Percentiles rank a stretch among this genome's conserved stretches.
Conservation (phyloP, 2,888 invertebrate species). For the Tenthredo livida region DNA sequence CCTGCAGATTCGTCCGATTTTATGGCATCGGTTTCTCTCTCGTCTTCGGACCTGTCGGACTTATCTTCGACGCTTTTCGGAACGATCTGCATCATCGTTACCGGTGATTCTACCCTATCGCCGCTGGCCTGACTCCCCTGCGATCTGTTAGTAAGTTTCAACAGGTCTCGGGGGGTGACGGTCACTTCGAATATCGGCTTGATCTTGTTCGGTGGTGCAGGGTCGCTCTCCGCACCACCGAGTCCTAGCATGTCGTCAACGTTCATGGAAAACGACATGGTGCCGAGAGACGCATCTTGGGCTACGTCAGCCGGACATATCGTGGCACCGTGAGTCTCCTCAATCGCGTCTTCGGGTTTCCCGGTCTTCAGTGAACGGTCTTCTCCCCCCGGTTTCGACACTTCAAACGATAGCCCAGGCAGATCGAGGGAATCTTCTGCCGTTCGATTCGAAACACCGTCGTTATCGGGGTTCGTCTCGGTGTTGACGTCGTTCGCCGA, state of each 20-base stretch:
- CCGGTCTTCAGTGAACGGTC: background rate
- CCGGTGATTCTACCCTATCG: conserved; percentile 61
- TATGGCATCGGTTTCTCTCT: background rate
- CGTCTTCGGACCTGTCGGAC: conserved; percentile 51
- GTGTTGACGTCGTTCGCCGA: background rate
- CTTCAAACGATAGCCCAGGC: conserved; percentile 12
- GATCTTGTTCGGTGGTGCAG: conserved; percentile 20
- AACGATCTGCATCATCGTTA: conserved; percentile 66
- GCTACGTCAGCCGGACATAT: background rate
- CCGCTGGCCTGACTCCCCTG: conserved; percentile 61
- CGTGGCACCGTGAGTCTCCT: background rate
- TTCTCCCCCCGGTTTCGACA: background rate
- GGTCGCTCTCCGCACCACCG: conserved; percentile 60
- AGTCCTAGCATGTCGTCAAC: conserved; percentile 62
- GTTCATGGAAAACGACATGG: conserved; percentile 61
- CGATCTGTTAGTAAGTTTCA: conserved; percentile 58
- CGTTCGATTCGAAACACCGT: background rate
- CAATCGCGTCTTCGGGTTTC: background rate
- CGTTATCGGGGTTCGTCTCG: background rate
- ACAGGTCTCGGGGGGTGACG: conserved; percentile 56
- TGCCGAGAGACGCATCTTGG: conserved; percentile 55
- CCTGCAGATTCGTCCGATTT: background rate
- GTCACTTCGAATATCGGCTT: conserved; percentile 59
- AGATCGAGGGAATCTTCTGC: background rate
- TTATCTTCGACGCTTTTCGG: conserved; percentile 59